Evolutionary conservation across 2,113 vertebrate species (phyloP), one percentile per base, ranked within the genome.

Genomic region (Cranoglanis bouderius): DNA sequence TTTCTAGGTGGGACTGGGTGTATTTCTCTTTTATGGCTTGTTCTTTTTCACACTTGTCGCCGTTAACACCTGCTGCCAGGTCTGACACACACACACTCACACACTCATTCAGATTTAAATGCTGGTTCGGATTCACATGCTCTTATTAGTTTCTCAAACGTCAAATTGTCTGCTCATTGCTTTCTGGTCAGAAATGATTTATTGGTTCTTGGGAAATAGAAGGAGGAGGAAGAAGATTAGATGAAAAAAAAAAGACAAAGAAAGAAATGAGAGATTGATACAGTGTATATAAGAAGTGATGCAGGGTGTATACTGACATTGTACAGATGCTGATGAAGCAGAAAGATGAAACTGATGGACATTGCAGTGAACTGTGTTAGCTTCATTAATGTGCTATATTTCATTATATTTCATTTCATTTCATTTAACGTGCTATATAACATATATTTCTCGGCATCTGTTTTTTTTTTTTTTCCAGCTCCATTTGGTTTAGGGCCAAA

Each of bases 1-100:
- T 89, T 91, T 89, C 90, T 91, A 89, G 82, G 90, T 87, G 90
- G 84, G 82, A 87, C 86, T 38, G 77, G 51, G 67, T 61, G 51
- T 61, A 19, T 81, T 89, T 82, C 29, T 61, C n/a, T 75, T 82
- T 65, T 61, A 75, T n/a, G 6, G 63, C 77, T 83, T 16, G 26
- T 53, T 80, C 77, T 80, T 80, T 82, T 57, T 29, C n/a, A 61
- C 51, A 32, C 59, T 65, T 38, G 38, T 72, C 1, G 2, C 38
- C 7, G 2, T 89, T 87, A 57, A 81, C 88, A 91, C 90, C 75
- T 87, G 61, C 24, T 75, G 63, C 65, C 38, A 49, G 43, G 40
- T 86, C 82, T 74, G 49, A 67, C 81, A 26, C 18, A 9, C 75
- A 8, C 81, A 26, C 29, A 63, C 81, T n/a, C 53, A 26, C 81